Conservation (phyloP, 2,797 vertebrate species). For the Telmatherina bonti region DNA sequence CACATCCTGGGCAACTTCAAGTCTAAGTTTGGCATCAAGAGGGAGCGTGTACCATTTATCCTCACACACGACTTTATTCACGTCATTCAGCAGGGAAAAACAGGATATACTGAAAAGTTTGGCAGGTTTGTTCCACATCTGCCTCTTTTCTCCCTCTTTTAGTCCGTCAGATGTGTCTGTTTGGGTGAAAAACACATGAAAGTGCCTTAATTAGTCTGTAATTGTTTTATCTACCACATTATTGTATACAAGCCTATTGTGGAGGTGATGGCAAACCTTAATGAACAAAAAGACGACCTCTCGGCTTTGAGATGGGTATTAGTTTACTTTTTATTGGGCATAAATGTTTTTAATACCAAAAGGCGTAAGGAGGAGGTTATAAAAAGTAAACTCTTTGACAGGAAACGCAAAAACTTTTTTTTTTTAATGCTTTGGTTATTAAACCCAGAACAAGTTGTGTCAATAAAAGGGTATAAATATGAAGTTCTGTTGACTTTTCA, state of each 20-base stretch:
- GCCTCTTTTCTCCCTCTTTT: not conserved
- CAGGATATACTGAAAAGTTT: constrained; percentile 97
- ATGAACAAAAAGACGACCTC: not conserved
- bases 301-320: no score
- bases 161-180: not conserved
- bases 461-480: no score
- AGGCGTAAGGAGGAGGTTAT: no score
- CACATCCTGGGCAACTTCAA: constrained; percentile 99
- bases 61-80: constrained; percentile 99
- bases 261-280: not conserved
- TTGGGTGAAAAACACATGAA: not conserved
- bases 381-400: no score
- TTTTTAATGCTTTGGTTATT: no score
- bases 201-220: no score
- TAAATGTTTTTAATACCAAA: no score
- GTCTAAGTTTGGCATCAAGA: constrained; percentile 99
- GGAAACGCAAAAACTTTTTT: no score
- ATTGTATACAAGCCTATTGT: not conserved
- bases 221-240: not conserved
- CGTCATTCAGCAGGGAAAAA: constrained; percentile 98
- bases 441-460: no score
- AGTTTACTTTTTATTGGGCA: no score
- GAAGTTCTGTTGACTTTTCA: not conserved
- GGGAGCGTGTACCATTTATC: constrained; percentile 98
- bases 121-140: constrained; percentile 82